Evolutionary conservation across 2,888 invertebrate genomes (phyloP).

Genomic region (Lasioglossum calceatum): DNA sequence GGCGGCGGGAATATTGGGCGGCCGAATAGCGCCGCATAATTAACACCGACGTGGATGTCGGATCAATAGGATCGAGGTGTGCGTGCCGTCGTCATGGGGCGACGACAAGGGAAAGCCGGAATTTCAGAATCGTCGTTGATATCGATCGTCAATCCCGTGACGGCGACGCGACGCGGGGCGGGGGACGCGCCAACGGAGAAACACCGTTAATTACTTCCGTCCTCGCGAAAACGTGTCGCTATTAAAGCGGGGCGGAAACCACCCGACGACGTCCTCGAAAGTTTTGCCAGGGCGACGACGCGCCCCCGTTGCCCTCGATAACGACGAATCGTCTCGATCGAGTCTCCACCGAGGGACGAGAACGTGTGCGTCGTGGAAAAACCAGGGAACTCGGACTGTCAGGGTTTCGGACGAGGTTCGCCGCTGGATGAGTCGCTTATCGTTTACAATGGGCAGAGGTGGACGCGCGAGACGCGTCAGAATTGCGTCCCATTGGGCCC

Average conservation of each 20-base stretch:
- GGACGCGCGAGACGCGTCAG: slow-evolving; percentile 69
- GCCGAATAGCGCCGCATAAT: slow-evolving; percentile 43
- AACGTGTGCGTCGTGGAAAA: not conserved
- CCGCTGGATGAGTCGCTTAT: slow-evolving; percentile 59
- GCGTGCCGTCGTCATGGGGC: slow-evolving; percentile 41
- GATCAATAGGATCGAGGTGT: slow-evolving; percentile 62
- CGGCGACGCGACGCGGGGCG: not conserved
- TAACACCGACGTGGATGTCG: slow-evolving; percentile 48
- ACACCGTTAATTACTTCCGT: slow-evolving; percentile 70
- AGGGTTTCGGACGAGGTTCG: slow-evolving; percentile 24
- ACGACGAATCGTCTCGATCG: slow-evolving; percentile 40
- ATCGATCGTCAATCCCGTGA: slow-evolving; percentile 68
- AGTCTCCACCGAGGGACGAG: not conserved
- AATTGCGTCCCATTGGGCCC: slow-evolving; percentile 63
- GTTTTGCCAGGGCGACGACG: slow-evolving; percentile 35
- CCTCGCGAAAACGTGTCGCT: slow-evolving; percentile 65
- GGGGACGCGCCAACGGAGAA: slow-evolving; percentile 56
- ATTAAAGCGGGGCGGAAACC: slow-evolving; percentile 55
- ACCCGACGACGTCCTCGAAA: slow-evolving; percentile 41
- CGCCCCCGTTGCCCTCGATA: not conserved
- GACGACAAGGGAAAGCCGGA: slow-evolving; percentile 41
- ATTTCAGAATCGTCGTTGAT: slow-evolving; percentile 59
- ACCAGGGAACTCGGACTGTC: not conserved
- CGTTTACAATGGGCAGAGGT: slow-evolving; percentile 53
- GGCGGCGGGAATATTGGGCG: slow-evolving; percentile 33